Conservation (phyloP, 2,888 invertebrate genomes). For the Amaurobius ferox region DNA sequence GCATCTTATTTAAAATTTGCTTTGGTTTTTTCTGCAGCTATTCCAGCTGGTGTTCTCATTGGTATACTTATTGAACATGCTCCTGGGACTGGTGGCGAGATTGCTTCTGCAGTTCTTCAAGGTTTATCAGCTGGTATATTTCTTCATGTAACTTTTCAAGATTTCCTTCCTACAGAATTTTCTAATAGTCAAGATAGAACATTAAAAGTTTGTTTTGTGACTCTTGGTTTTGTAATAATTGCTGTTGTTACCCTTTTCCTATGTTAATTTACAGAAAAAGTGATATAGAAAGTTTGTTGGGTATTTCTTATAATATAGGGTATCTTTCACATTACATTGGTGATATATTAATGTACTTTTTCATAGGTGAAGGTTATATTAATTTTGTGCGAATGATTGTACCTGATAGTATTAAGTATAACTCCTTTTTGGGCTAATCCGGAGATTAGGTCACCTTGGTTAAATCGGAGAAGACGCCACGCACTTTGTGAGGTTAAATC, state of each 20-base stretch:
- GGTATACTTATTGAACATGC: constrained; percentile 76
- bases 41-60: constrained; percentile 76
- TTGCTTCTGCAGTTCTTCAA: constrained; percentile 76
- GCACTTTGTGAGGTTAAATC: too few relatives aligned
- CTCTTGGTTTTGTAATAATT: constrained; percentile 74
- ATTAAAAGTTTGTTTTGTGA: constrained; percentile 74
- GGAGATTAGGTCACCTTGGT: too few relatives aligned
- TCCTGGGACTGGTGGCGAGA: constrained; percentile 75
- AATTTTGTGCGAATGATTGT: too few relatives aligned
- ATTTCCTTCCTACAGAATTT: constrained; percentile 76
- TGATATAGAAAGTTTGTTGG: background rate
- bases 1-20: constrained; percentile 75
- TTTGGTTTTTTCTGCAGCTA: constrained; percentile 75
- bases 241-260: constrained; percentile 59
- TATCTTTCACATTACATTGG: too few relatives aligned
- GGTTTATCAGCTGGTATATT: constrained; percentile 77
- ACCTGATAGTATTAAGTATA: too few relatives aligned
- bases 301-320: too few relatives aligned
- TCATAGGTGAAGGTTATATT: too few relatives aligned
- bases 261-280: constrained; percentile 11
- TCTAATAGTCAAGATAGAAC: constrained; percentile 71
- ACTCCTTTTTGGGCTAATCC: too few relatives aligned
- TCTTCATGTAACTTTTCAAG: constrained; percentile 77
- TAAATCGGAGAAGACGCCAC: too few relatives aligned
- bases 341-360: too few relatives aligned